Percentiles rank a stretch among this genome's conserved stretches.
Evolutionary conservation across 2,113 vertebrate genomes (phyloP).

Genomic region (Lophochroa leadbeateri): DNA sequence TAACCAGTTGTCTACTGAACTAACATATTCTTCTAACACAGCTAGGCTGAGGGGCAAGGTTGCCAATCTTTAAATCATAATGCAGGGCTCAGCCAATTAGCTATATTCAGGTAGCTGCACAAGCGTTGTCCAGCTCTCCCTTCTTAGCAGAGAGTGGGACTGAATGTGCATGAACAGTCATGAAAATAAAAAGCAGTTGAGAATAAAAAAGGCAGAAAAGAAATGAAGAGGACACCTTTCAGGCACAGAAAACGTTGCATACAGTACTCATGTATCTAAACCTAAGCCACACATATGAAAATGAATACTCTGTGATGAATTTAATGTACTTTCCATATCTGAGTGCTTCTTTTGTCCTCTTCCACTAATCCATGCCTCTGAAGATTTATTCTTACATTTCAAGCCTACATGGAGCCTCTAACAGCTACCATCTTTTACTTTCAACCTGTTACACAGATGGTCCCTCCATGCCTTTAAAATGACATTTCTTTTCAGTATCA

Average conservation of each 20-base stretch:
- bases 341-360: neutral
- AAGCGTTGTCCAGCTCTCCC: neutral
- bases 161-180: fast-evolving
- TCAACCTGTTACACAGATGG: neutral
- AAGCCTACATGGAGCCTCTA: neutral
- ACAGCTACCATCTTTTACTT: neutral
- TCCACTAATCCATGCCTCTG: neutral
- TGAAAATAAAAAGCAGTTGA: neutral
- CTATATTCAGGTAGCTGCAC: neutral
- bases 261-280: neutral
- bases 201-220: neutral
- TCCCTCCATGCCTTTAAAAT: neutral
- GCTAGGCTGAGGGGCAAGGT: neutral
- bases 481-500: neutral
- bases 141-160: neutral
- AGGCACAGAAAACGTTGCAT: neutral
- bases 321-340: neutral
- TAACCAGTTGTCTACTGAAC: neutral
- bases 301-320: neutral
- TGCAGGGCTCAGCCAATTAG: neutral
- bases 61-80: neutral
- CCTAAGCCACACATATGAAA: neutral
- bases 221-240: neutral
- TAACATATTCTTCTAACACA: neutral
- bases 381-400: neutral